Conservation (phyloP, 2,797 vertebrate species). For the Gadopsis bispinosus region DNA sequence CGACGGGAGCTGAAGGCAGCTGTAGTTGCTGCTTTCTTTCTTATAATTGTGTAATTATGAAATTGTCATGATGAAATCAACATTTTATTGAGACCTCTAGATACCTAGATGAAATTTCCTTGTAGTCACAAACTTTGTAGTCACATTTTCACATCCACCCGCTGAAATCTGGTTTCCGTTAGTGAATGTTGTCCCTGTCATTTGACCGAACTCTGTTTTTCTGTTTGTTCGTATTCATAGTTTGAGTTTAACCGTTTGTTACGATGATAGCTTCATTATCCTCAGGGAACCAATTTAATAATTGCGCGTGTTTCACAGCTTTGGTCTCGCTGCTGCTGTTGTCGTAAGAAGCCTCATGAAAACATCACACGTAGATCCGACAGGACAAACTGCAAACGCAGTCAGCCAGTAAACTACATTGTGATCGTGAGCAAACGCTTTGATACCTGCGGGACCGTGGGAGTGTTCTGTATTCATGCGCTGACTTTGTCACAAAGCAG, state of each 20-base stretch:
- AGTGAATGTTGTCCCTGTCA: too few relatives aligned
- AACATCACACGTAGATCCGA: slow-evolving; percentile 18
- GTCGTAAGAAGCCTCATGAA: slow-evolving; percentile 1
- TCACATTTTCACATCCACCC: too few relatives aligned
- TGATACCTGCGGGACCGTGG: slow-evolving; percentile 23
- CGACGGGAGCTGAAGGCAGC: background rate
- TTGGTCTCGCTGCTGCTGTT: background rate
- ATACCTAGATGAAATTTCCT: background rate
- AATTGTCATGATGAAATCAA: background rate
- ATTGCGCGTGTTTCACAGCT: background rate
- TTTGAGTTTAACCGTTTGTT: background rate
- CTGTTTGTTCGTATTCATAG: background rate
- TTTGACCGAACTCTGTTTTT: too few relatives aligned
- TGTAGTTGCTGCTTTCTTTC: background rate
- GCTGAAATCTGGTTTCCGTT: background rate
- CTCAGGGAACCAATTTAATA: background rate
- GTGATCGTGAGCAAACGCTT: slow-evolving; percentile 30
- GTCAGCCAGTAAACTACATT: slow-evolving; percentile 27
- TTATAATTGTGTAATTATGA: background rate
- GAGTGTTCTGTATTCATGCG: background rate
- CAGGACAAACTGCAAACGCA: slow-evolving; percentile 1
- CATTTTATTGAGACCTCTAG: background rate
- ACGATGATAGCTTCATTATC: background rate
- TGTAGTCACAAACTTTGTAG: background rate
- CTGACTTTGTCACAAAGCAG: slow-evolving; percentile 22